Conservation (phyloP, 2,797 vertebrate species). For the Macropodus opercularis region DNA sequence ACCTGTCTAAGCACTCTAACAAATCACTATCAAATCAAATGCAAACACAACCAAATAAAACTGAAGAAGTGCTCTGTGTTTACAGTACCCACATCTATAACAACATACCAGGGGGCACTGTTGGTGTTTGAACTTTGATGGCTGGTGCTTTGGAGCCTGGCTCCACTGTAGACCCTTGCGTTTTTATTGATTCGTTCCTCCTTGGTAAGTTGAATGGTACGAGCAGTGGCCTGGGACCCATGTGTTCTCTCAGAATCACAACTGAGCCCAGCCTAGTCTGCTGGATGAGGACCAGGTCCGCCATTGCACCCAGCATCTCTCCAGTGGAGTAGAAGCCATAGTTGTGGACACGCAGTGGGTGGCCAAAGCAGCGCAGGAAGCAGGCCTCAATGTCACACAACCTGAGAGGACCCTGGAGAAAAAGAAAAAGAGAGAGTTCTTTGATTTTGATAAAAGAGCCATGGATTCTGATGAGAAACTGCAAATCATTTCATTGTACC, state of each 20-base stretch:
- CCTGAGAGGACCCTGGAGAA: slow-evolving; percentile 81
- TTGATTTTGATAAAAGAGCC: too few species aligned
- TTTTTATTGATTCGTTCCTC: slow-evolving; percentile 12
- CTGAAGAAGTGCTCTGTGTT: neutral
- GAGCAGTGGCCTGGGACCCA: slow-evolving; percentile 11
- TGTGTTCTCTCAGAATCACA: slow-evolving; percentile 76
- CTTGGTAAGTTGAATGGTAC: rapidly evolving
- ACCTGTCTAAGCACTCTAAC: too few species aligned
- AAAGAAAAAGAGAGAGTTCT: too few species aligned
- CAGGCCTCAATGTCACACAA: slow-evolving; percentile 84
- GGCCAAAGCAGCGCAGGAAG: slow-evolving; percentile 83
- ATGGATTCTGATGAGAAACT: neutral
- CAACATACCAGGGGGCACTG: slow-evolving; percentile 43
- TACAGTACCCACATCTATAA: neutral
- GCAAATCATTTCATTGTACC: slow-evolving; percentile 46
- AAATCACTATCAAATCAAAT: too few species aligned
- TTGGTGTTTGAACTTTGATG: neutral
- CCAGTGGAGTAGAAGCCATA: slow-evolving; percentile 87
- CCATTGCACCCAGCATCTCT: slow-evolving; percentile 83
- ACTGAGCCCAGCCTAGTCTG: slow-evolving; percentile 85
- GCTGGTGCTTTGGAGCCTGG: neutral
- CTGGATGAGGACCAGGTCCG: slow-evolving; percentile 81
- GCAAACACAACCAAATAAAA: too few species aligned
- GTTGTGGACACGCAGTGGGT: slow-evolving; percentile 75
- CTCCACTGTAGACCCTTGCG: neutral